phyloP scores from a whole-genome alignment of 2,797 vertebrate genomes.

The Ptychadena robeensis region DNA sequence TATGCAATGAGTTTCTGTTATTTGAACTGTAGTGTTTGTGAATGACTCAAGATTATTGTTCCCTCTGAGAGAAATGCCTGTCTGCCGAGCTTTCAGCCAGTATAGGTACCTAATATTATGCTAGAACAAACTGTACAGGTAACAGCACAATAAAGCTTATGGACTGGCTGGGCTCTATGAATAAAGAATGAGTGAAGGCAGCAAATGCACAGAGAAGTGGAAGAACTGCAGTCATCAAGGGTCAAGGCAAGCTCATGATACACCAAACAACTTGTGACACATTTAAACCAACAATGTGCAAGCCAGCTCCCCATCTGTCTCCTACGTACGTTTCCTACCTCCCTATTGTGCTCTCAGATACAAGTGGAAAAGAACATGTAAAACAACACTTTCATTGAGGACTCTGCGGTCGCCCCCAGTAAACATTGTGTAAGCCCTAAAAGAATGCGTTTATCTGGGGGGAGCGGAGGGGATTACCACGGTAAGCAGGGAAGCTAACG shows the following conservation, averaged over 20 bases:
- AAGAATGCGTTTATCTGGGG: constrained; percentile 61
- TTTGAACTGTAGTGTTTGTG: too few species aligned
- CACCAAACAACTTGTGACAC: constrained; percentile 32
- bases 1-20: too few species aligned
- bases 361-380: constrained; percentile 40
- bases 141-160: too few species aligned
- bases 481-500: constrained; percentile 51
- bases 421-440: constrained; percentile 53
- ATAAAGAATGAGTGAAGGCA: neutral
- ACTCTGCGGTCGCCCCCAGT: constrained; percentile 56
- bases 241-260: constrained; percentile 14
- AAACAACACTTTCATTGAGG: constrained; percentile 61
- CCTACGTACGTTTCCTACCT: constrained; percentile 32
- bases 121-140: neutral
- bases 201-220: neutral
- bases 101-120: neutral
- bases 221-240: neutral
- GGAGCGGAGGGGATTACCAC: constrained; percentile 53
- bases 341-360: constrained; percentile 15
- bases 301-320: constrained; percentile 20
- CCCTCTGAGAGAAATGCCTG: too few species aligned
- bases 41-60: too few species aligned
- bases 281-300: constrained; percentile 44
- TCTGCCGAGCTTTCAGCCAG: neutral
- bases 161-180: neutral